These are phyloP conservation scores for Bombus balteatus DNA, from an alignment of 1,140 invertebrate genomes.

Conservation along the genomic window DNA sequence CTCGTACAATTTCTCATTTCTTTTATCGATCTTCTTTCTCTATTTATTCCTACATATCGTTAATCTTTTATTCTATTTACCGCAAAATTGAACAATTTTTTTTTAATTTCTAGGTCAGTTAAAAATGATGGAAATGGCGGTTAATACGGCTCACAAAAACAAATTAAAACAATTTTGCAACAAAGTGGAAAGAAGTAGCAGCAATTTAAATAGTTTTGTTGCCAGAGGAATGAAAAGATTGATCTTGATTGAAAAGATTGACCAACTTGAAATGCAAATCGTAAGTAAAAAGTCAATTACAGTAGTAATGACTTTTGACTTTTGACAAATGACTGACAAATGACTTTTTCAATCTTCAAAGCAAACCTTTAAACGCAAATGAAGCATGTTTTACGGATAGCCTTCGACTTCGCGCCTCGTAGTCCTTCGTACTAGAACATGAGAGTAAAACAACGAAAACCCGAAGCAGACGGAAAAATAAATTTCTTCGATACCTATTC, in stretches of 20 bases:
- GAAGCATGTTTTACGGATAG: background rate
- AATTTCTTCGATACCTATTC: background rate
- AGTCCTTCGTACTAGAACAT: background rate
- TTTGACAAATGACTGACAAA: too few species aligned
- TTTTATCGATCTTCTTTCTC: background rate
- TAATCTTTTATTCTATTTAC: background rate
- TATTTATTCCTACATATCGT: background rate
- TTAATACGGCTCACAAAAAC: too few species aligned
- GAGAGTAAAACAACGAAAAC: background rate
- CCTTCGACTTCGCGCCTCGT: background rate
- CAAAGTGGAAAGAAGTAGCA: background rate
- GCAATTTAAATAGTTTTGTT: background rate
- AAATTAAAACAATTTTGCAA: too few species aligned
- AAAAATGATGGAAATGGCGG: too few species aligned
- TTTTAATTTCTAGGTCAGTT: background rate
- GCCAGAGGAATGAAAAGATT: background rate
- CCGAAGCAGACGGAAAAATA: background rate
- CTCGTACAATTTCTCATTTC: background rate
- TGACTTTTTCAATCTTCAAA: background rate
- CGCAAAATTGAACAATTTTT: background rate
- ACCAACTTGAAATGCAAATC: too few species aligned
- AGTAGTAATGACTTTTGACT: too few species aligned
- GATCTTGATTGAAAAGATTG: too few species aligned
- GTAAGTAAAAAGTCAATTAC: too few species aligned
- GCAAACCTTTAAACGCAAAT: background rate